Evolutionary conservation across 1,140 invertebrate genomes (phyloP).

Genomic region (Harpegnathos saltator): DNA sequence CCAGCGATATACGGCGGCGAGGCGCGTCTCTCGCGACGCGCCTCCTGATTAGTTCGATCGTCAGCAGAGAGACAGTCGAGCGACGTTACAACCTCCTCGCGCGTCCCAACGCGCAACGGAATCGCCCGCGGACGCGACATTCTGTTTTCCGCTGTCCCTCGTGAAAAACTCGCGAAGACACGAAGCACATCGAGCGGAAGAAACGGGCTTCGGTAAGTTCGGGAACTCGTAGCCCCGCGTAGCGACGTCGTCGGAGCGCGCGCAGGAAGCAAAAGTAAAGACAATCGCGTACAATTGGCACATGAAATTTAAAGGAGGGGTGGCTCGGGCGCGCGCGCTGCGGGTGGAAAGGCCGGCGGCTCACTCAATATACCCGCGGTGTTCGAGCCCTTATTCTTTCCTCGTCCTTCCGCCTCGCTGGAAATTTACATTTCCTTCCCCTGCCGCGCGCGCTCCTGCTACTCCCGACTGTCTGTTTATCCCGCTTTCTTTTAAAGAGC

Average conservation of each 20-base stretch:
- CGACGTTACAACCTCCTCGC: too few species aligned
- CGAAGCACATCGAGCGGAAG: constrained; percentile 39
- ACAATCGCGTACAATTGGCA: constrained; percentile 85
- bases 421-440: constrained; percentile 87
- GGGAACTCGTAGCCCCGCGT: constrained; percentile 54
- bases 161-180: constrained; percentile 5
- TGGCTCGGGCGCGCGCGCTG: constrained; percentile 53
- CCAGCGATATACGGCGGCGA: too few species aligned
- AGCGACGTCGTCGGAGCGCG: constrained; percentile 63
- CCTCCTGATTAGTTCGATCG: too few species aligned
- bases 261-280: constrained; percentile 80
- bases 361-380: constrained; percentile 83
- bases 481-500: constrained; percentile 85
- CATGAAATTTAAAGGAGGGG: constrained; percentile 85
- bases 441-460: too few species aligned
- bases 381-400: constrained; percentile 85
- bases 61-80: too few species aligned
- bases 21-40: too few species aligned
- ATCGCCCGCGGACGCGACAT: constrained; percentile 26
- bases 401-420: constrained; percentile 85
- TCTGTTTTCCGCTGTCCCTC: constrained; percentile 47
- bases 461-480: constrained; percentile 85
- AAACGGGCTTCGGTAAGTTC: constrained; percentile 50
- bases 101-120: constrained; percentile 14
- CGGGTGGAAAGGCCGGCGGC: constrained; percentile 72